phyloP scores from a whole-genome alignment of 2,113 vertebrate species.

The Triplophysa rosa region DNA sequence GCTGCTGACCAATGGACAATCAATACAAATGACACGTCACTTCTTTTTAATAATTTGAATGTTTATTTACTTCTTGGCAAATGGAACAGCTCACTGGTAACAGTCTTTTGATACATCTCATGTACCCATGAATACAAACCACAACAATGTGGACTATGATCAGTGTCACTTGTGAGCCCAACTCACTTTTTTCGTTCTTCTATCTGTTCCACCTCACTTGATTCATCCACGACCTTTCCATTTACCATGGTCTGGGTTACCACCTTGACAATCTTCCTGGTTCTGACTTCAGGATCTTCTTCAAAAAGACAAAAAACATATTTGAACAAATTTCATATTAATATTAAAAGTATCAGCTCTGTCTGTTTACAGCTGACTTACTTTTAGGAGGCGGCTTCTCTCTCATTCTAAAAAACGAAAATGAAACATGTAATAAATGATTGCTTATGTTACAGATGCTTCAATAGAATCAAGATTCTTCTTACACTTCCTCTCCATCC shows the following conservation, averaged over 20 bases:
- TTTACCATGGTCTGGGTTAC: conserved; percentile 81
- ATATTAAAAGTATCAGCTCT: not conserved
- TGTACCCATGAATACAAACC: not conserved
- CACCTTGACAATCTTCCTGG: conserved; percentile 80
- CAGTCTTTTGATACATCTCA: not conserved
- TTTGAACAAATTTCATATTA: not conserved
- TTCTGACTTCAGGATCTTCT: conserved; percentile 76
- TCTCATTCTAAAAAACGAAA: conserved; percentile 68
- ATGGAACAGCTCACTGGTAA: conserved; percentile 13
- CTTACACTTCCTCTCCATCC: conserved; percentile 79
- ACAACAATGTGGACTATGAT: not conserved
- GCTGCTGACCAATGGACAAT: not conserved
- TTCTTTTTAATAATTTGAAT: conserved; percentile 8
- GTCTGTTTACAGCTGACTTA: conserved; percentile 61
- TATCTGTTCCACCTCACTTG: conserved; percentile 77
- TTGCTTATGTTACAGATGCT: not conserved
- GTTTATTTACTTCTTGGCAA: conserved; percentile 18
- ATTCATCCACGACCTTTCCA: conserved; percentile 78
- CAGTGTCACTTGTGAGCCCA: conserved; percentile 3
- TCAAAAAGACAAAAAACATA: conserved; percentile 38
- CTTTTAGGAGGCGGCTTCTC: conserved; percentile 70
- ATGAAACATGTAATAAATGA: not conserved
- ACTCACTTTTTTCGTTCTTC: conserved; percentile 75
- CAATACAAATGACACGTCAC: conserved; percentile 16
- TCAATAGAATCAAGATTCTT: not conserved